Conservation (phyloP, 1,140 invertebrate species). For the Contarinia nasturtii region DNA sequence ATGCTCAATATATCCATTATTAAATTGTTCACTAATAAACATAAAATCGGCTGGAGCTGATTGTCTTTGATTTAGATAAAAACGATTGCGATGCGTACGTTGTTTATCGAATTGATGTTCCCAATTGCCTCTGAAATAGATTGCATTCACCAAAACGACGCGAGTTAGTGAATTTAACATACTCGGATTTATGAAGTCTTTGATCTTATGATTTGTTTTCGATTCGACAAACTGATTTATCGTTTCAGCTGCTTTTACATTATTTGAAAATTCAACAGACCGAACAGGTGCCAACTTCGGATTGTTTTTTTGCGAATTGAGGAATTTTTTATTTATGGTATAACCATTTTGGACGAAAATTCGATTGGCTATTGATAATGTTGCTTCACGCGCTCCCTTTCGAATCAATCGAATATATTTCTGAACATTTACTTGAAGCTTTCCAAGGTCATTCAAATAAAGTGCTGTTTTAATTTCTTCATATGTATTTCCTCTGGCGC, state of each 20-base stretch:
- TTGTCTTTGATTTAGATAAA: slow-evolving; percentile 22
- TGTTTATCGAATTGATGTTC: slow-evolving; percentile 20
- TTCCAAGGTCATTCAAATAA: slow-evolving; percentile 14
- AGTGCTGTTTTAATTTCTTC: slow-evolving; percentile 27
- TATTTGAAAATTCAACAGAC: slow-evolving; percentile 30
- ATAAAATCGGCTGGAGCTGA: not conserved
- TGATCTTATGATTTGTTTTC: slow-evolving; percentile 53
- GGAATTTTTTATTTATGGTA: slow-evolving; percentile 19
- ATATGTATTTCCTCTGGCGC: slow-evolving; percentile 31
- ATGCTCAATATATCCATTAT: not conserved
- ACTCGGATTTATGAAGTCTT: slow-evolving; percentile 36
- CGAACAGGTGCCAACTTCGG: slow-evolving; percentile 31
- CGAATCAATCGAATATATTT: slow-evolving; percentile 5
- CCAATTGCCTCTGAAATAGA: slow-evolving; percentile 62
- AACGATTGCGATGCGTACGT: slow-evolving; percentile 23
- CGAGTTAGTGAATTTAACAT: slow-evolving; percentile 31
- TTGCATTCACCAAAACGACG: slow-evolving; percentile 58
- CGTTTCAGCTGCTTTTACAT: slow-evolving; percentile 20
- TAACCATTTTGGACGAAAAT: slow-evolving; percentile 9
- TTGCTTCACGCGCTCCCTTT: not conserved
- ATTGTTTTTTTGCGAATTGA: slow-evolving; percentile 17
- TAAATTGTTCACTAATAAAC: not conserved
- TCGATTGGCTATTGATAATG: slow-evolving; percentile 9
- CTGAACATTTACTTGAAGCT: slow-evolving; percentile 12
- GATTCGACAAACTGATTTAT: slow-evolving; percentile 55